Percentiles rank a stretch among this genome's conserved stretches.
Evolutionary conservation across 2,888 invertebrate genomes (phyloP).

Genomic region (Nephrocerus scutellatus): DNA sequence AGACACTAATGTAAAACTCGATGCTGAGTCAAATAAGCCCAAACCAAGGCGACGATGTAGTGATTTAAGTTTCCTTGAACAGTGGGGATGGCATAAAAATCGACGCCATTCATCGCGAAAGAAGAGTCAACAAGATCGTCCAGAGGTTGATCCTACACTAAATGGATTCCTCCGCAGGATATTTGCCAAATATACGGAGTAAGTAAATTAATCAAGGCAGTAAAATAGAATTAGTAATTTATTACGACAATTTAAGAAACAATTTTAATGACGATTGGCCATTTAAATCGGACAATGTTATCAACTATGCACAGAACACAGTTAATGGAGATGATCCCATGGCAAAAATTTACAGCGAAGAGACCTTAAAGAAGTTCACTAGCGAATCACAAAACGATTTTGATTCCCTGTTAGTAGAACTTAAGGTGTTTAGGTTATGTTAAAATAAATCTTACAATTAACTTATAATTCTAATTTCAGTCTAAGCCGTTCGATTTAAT

Average conservation of each 20-base stretch:
- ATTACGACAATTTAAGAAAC: slow-evolving; percentile 15
- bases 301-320: slow-evolving; percentile 8
- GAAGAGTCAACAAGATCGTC: slow-evolving; percentile 32
- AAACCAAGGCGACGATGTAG: slow-evolving; percentile 61
- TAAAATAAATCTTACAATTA: not conserved
- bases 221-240: not conserved
- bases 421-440: slow-evolving; percentile 17
- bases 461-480: slow-evolving; percentile 14
- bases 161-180: slow-evolving; percentile 34
- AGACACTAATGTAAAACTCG: slow-evolving; percentile 30
- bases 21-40: slow-evolving; percentile 34
- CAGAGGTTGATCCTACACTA: slow-evolving; percentile 33
- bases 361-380: slow-evolving; percentile 27
- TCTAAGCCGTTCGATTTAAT: slow-evolving; percentile 28
- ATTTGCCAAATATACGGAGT: slow-evolving; percentile 32
- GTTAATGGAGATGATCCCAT: slow-evolving; percentile 7
- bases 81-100: slow-evolving; percentile 67
- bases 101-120: slow-evolving; percentile 34
- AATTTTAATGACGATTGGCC: slow-evolving; percentile 29
- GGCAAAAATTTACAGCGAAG: slow-evolving; percentile 9
- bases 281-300: slow-evolving; percentile 21
- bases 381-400: slow-evolving; percentile 26
- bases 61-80: slow-evolving; percentile 63
- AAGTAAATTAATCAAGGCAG: slow-evolving; percentile 12
- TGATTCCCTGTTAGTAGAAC: slow-evolving; percentile 25